Base-by-base conservation (phyloP, 2,113 vertebrate genomes). In the Brachypodius melanocephalos region DNA sequence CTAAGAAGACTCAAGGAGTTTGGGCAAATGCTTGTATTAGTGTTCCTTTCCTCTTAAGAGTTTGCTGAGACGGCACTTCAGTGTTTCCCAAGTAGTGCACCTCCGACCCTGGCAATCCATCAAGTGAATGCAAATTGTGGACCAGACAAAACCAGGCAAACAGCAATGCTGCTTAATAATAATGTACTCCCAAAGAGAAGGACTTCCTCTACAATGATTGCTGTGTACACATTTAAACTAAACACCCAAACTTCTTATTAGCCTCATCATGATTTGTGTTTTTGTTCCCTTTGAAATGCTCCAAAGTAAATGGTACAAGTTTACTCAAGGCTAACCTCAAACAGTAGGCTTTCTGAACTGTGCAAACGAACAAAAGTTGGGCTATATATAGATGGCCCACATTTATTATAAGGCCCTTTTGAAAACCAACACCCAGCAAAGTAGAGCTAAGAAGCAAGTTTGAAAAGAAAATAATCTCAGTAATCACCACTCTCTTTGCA, bases 81-180 rank as follows among this genome's bases (percentile, higher is more conserved):
- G 97, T 92, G 97, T 96, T 98, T 98, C 98, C 98, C 97, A 94
- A 98, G 98, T 95, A 97, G 97, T 96, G 97, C 97, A 98, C 98
- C 97, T 98, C 97, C 97, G 98, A 98, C 98, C 98, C 97, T 95
- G 96, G 97, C 98, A 97, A 98, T 98, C 98, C 98, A 98, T 98
- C 98, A 98, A 98, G 97, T 96, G 97, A 96, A 98, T 98, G 97
- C 98, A 98, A 98, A 98, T 97, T 94, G 96, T 34, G 94, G 97
- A 93, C 96, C 84, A 97, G 98, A 98, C 98, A 98, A 98, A 98
- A 98, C 97, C 97, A 97, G 97, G 98, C 98, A 98, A 98, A 98
- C 98, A 98, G 97, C 97, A 90, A 94, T 93, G 88, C 95, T 92
- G 97, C 98, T 98, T 97, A 79, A 93, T 97, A 97, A 98, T 97